Percentiles rank a stretch among this genome's conserved stretches.
Evolutionary conservation across 2,888 invertebrate species (phyloP).

Genomic region (Quadriops clusia): DNA sequence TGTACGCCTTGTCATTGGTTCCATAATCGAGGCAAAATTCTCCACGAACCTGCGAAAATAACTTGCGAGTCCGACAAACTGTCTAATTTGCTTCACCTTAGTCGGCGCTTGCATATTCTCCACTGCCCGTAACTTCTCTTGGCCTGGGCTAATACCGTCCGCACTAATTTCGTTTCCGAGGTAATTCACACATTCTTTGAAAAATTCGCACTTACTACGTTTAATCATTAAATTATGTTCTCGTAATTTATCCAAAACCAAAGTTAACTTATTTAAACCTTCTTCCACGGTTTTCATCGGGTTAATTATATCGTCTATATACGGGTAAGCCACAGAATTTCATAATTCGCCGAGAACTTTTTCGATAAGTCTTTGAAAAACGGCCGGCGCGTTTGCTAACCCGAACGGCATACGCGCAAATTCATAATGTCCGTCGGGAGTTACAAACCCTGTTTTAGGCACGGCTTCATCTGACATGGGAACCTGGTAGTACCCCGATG

Average conservation of each 20-base stretch:
- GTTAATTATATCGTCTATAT: slow-evolving; percentile 16
- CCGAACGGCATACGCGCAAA: slow-evolving; percentile 24
- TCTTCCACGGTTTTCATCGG: slow-evolving; percentile 10
- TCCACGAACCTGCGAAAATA: slow-evolving; percentile 17
- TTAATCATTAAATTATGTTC: slow-evolving; percentile 16
- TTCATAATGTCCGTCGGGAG: slow-evolving; percentile 22
- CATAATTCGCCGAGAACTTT: slow-evolving; percentile 13
- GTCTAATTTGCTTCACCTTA: slow-evolving; percentile 16
- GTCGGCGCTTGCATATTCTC: slow-evolving; percentile 12
- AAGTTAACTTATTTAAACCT: slow-evolving; percentile 10
- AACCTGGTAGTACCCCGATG: slow-evolving; percentile 22
- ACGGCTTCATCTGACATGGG: slow-evolving; percentile 17
- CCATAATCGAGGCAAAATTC: slow-evolving; percentile 14
- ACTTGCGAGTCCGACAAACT: slow-evolving; percentile 17
- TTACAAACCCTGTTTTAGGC: slow-evolving; percentile 21
- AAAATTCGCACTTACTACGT: slow-evolving; percentile 17
- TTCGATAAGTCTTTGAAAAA: slow-evolving; percentile 19
- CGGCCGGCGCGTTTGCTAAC: slow-evolving; percentile 22
- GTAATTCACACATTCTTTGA: slow-evolving; percentile 14
- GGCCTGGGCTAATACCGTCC: slow-evolving; percentile 12
- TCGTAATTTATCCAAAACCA: slow-evolving; percentile 11
- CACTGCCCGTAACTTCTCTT: slow-evolving; percentile 13
- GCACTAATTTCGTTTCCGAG: slow-evolving; percentile 16
- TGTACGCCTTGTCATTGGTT: slow-evolving; percentile 14
- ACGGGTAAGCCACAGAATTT: slow-evolving; percentile 4